phyloP scores from a whole-genome alignment of 2,113 vertebrate species.

The Mirza zaza region DNA sequence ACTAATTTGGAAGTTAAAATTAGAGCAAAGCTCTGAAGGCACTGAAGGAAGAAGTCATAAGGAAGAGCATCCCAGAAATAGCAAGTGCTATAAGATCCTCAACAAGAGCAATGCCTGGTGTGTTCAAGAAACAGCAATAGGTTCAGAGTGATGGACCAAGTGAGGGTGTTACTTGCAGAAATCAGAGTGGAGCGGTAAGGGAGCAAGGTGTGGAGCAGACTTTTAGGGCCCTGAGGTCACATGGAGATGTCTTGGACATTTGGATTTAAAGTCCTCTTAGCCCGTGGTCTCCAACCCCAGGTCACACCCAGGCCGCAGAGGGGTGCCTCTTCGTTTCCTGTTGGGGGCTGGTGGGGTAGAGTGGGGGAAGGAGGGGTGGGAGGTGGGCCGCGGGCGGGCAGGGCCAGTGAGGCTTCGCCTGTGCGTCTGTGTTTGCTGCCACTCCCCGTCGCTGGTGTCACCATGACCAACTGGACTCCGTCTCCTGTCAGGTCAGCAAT shows the following conservation, averaged over 20 bases:
- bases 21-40: neutral
- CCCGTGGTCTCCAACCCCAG: too few species aligned
- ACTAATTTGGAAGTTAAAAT: neutral
- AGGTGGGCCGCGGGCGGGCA: too few species aligned
- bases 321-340: too few species aligned
- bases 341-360: too few species aligned
- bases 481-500: too few species aligned
- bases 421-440: too few species aligned
- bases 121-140: neutral
- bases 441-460: too few species aligned
- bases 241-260: neutral
- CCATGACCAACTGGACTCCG: too few species aligned
- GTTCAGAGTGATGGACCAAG: neutral
- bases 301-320: too few species aligned
- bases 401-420: too few species aligned
- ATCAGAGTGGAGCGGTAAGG: neutral
- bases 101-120: fast-evolving
- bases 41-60: neutral
- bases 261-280: neutral
- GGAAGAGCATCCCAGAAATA: neutral
- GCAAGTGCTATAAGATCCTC: neutral
- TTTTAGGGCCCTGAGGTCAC: neutral
- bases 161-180: fast-evolving
- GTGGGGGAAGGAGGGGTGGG: too few species aligned
- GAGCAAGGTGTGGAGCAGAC: fast-evolving